Conservation (phyloP, 2,113 vertebrate genomes). For the Dascyllus trimaculatus region DNA sequence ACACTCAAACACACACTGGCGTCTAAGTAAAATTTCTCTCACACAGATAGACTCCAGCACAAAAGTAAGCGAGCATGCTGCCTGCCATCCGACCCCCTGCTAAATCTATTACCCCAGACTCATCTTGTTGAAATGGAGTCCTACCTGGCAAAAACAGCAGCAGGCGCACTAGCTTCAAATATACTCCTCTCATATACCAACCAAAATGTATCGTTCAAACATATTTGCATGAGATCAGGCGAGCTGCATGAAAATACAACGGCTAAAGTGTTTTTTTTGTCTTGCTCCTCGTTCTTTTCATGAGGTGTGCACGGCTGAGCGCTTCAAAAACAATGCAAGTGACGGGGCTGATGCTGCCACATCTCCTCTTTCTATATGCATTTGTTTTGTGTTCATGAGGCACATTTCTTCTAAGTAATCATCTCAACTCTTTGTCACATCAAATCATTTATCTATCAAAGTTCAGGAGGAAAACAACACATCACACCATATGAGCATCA, state of each 20-base stretch:
- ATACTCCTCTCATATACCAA: constrained; percentile 32
- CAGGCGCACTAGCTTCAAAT: constrained; percentile 49
- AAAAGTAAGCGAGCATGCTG: constrained; percentile 41
- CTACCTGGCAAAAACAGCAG: constrained; percentile 66
- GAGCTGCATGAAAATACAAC: constrained; percentile 37
- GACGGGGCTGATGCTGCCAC: not conserved
- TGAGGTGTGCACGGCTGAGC: constrained; percentile 18
- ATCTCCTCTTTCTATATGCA: constrained; percentile 29
- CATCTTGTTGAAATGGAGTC: constrained; percentile 77
- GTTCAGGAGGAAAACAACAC: constrained; percentile 46
- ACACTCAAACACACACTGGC: constrained; percentile 37
- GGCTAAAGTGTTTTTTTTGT: constrained; percentile 62
- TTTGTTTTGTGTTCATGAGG: constrained; percentile 50
- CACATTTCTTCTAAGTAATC: constrained; percentile 47
- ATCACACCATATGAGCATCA: constrained; percentile 32
- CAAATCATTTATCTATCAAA: constrained; percentile 50
- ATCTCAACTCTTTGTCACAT: constrained; percentile 40
- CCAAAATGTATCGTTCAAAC: constrained; percentile 54
- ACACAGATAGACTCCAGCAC: constrained; percentile 47
- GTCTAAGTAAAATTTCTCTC: constrained; percentile 48
- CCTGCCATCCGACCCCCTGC: constrained; percentile 64
- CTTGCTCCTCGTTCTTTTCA: constrained; percentile 52
- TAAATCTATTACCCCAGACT: constrained; percentile 76
- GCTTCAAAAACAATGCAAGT: constrained; percentile 50
- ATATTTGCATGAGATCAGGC: constrained; percentile 59